Percentiles rank a stretch among this genome's conserved stretches.
Evolutionary conservation across 2,888 invertebrate genomes (phyloP).

Genomic region (Epirrhoe alternata): DNA sequence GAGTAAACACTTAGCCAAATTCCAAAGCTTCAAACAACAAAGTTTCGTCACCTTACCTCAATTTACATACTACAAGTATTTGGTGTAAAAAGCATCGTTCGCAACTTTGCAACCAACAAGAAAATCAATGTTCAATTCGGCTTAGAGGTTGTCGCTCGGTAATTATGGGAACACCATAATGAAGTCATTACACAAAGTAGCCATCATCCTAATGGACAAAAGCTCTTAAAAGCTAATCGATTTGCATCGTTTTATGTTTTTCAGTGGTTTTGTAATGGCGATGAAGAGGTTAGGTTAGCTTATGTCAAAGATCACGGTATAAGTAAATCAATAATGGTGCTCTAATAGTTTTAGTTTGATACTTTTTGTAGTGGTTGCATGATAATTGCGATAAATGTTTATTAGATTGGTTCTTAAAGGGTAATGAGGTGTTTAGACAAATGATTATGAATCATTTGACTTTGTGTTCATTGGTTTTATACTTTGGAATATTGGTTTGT

Average conservation of each 20-base stretch:
- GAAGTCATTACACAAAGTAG: slow-evolving; percentile 67
- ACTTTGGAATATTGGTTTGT: too few species aligned
- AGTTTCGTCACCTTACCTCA: slow-evolving; percentile 18
- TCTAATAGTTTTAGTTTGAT: slow-evolving; percentile 6
- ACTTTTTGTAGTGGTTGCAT: slow-evolving; percentile 3
- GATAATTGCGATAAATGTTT: neutral
- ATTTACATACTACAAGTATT: slow-evolving; percentile 6
- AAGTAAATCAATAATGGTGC: slow-evolving; percentile 23
- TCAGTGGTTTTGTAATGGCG: slow-evolving; percentile 52
- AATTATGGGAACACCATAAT: slow-evolving; percentile 66
- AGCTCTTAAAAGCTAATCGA: slow-evolving; percentile 79
- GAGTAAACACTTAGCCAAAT: neutral
- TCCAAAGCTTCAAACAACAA: neutral
- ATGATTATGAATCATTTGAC: too few species aligned
- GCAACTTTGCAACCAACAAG: slow-evolving; percentile 21
- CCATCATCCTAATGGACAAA: slow-evolving; percentile 78
- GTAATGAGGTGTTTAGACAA: neutral
- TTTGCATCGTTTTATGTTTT: slow-evolving; percentile 57
- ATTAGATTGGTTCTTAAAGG: neutral
- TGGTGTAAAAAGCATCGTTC: slow-evolving; percentile 10
- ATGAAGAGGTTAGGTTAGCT: slow-evolving; percentile 26
- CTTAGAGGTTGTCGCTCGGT: slow-evolving; percentile 48
- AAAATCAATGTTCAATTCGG: slow-evolving; percentile 49
- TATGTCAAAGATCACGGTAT: slow-evolving; percentile 23
- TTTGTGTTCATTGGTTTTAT: too few species aligned